Base-by-base conservation (phyloP, 2,888 invertebrate species). In the Chouioia cunea region DNA sequence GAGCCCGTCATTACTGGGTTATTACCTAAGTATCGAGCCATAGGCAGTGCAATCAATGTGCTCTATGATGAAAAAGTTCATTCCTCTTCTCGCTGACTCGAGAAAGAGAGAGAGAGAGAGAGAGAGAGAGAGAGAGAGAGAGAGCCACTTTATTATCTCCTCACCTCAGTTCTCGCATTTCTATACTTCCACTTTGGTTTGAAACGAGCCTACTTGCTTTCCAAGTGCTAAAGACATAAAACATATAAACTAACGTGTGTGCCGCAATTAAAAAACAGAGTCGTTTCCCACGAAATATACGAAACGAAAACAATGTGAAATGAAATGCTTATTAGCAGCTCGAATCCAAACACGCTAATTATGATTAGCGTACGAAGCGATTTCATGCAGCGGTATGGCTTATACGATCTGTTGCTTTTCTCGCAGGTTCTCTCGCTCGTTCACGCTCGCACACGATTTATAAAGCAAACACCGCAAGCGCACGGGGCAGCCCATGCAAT, bases 401-500 rank as follows among this genome's bases (percentile, higher is more conserved):
- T 12, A 6, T 10, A 10, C 63, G 36, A 36, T 36, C 36, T 10
- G 36, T 12, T 50, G 58, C 69, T 66, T 60, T 58, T 62, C 60
- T 43, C 70, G 57, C 65, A 15, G 36, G 62, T 67, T 73, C 67
- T 71, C 69, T 76, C 65, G 63, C 60, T 72, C 70, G 72, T 54
- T 75, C 74, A 74, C 65, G 70, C 10, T 73, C 70, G 70, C 75
- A 67, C 80, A 80, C 82, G 83, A 84, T 84, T 84, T 82, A 83
- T 83, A 84, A 84, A 84, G 83, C 84, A 84, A 84, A 83, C 84
- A 84, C 83, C 80, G 78, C 74, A 12, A 36, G 76, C 79, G n/a
- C n/a, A n/a, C n/a, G n/a, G n/a, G 74, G 79, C 80, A 84, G 81
- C 83, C 83, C n/a, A n/a, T 82, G 79, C 82, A 83, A 84, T 84